Conservation (phyloP, 2,797 vertebrate species). For the Corythornis leucogaster region DNA sequence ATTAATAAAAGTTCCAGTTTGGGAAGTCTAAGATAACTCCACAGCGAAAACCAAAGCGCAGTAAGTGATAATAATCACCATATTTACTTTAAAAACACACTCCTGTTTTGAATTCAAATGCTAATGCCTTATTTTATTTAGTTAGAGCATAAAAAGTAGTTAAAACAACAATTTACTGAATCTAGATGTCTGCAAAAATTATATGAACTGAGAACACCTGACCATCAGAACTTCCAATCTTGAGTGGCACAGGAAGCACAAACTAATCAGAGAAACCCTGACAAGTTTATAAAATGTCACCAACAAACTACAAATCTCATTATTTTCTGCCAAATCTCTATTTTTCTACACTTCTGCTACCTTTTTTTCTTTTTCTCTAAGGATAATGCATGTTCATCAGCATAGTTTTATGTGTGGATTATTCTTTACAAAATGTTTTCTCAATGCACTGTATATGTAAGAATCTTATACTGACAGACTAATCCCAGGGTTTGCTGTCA, state of each 20-base stretch:
- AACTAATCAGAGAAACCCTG: neutral
- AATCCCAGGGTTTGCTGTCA: slow-evolving; percentile 11
- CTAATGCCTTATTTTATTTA: neutral
- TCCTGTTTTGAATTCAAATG: neutral
- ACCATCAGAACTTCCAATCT: neutral
- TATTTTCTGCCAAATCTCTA: neutral
- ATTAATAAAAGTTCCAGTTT: neutral
- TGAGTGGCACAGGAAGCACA: neutral
- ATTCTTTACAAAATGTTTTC: slow-evolving; percentile 26
- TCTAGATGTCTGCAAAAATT: neutral
- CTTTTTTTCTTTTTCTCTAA: neutral
- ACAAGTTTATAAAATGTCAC: neutral
- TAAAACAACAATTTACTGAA: neutral
- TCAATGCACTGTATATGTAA: neutral
- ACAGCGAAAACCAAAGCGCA: neutral
- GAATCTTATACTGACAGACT: neutral
- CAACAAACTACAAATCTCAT: neutral
- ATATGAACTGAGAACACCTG: neutral
- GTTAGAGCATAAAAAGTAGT: neutral
- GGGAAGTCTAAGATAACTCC: neutral
- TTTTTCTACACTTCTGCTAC: neutral
- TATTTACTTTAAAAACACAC: neutral
- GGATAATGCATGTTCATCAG: neutral
- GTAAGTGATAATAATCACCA: neutral
- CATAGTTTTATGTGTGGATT: neutral